A percentile compares a stretch with the other conserved stretches of the same genome.
Conservation (phyloP, 2,113 vertebrate genomes). For the Jacana jacana region DNA sequence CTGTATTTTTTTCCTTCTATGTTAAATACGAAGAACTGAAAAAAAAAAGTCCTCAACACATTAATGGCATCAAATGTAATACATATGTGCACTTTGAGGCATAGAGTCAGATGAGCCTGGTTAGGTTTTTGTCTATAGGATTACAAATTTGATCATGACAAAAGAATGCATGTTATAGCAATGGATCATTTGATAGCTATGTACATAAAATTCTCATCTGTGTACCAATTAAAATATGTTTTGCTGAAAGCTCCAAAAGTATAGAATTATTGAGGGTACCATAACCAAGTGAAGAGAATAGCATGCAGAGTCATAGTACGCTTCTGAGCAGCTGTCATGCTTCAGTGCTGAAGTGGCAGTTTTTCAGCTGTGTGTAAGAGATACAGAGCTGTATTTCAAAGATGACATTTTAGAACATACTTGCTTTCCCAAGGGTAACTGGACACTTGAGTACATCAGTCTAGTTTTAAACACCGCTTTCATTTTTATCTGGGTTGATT, state of each 20-base stretch:
- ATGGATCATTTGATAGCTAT: background rate
- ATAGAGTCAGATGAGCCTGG: background rate
- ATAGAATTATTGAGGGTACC: background rate
- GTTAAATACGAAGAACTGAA: background rate
- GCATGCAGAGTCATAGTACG: background rate
- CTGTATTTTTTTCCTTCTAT: background rate
- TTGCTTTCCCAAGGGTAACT: background rate
- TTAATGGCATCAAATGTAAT: background rate
- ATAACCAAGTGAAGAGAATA: background rate
- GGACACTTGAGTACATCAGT: background rate
- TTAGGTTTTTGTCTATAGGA: background rate
- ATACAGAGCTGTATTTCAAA: background rate
- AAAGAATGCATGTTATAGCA: background rate
- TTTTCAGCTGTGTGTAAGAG: background rate
- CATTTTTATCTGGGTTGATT: background rate
- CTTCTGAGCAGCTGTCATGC: background rate
- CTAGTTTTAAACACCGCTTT: background rate
- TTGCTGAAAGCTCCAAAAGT: background rate
- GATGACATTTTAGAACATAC: background rate
- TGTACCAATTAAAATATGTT: background rate
- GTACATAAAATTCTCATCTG: background rate
- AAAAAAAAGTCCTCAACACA: accelerated
- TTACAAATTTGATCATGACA: background rate
- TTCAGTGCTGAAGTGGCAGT: background rate
- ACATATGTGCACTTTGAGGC: background rate